A percentile compares a stretch with the other conserved stretches of the same genome.
These are phyloP conservation scores for Drepana arcuata DNA, from an alignment of 1,140 invertebrate genomes.

Conservation along the genomic window DNA sequence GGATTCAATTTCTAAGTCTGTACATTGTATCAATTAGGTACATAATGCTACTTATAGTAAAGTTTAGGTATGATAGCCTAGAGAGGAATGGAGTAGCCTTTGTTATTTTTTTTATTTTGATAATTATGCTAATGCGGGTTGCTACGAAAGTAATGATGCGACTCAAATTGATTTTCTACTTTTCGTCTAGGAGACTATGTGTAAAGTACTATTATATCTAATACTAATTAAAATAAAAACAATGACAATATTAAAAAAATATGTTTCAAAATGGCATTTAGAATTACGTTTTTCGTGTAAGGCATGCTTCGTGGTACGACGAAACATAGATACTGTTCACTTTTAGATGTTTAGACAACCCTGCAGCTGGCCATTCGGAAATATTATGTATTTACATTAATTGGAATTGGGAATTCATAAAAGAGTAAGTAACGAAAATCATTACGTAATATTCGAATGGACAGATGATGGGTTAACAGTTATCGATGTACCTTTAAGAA, in stretches of 20 bases:
- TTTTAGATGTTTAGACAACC: constrained; percentile 35
- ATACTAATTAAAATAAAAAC: constrained; percentile 60
- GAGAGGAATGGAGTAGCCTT: constrained; percentile 6
- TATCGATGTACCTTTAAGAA: constrained; percentile 35
- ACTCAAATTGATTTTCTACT: constrained; percentile 24
- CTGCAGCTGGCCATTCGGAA: constrained; percentile 29
- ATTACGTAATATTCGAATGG: neutral
- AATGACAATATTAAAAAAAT: constrained; percentile 66
- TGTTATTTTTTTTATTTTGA: constrained; percentile 4
- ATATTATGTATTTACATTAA: constrained; percentile 2
- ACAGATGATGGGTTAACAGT: constrained; percentile 19
- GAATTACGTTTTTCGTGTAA: constrained; percentile 57
- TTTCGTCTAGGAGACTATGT: constrained; percentile 42
- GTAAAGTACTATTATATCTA: constrained; percentile 53
- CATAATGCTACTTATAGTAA: constrained; percentile 20
- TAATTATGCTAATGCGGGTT: neutral
- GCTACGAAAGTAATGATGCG: constrained; percentile 10
- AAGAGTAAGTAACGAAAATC: neutral
- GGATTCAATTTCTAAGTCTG: constrained; percentile 24
- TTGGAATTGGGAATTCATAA: neutral
- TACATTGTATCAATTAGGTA: constrained; percentile 20
- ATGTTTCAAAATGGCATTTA: constrained; percentile 55
- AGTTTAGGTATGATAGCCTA: constrained; percentile 18
- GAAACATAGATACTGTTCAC: constrained; percentile 39
- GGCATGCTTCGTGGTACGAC: constrained; percentile 42